Conservation (phyloP, 2,888 invertebrate genomes). For the Drosophila formosana region DNA sequence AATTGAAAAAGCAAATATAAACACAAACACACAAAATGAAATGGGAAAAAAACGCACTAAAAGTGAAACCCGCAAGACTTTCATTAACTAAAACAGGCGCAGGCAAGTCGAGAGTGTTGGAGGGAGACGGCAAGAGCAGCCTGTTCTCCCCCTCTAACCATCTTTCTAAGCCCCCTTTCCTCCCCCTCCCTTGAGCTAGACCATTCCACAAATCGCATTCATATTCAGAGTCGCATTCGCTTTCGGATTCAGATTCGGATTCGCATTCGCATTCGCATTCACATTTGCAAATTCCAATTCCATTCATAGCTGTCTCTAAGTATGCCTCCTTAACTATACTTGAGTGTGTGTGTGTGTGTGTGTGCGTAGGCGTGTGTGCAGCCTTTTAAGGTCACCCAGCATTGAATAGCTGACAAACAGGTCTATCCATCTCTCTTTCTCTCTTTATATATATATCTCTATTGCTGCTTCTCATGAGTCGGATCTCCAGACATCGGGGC, state of each 20-base stretch:
- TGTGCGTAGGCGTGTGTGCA: slow-evolving; percentile 18
- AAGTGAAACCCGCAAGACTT: slow-evolving; percentile 49
- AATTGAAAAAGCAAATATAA: background rate
- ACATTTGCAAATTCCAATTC: slow-evolving; percentile 49
- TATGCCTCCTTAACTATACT: slow-evolving; percentile 10
- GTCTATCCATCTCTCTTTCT: slow-evolving; percentile 2
- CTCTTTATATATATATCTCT: background rate
- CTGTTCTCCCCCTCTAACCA: background rate
- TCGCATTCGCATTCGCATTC: slow-evolving; percentile 15
- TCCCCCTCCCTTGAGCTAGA: background rate
- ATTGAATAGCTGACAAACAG: slow-evolving; percentile 18
- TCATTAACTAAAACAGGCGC: slow-evolving; percentile 50
- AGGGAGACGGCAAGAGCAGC: background rate
- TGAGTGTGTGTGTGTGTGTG: slow-evolving; percentile 22
- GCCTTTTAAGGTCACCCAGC: slow-evolving; percentile 44
- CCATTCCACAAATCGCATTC: slow-evolving; percentile 10
- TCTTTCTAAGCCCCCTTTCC: background rate
- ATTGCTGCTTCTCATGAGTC: background rate
- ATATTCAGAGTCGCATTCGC: slow-evolving; percentile 28
- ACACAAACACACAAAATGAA: background rate
- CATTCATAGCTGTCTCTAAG: slow-evolving; percentile 41
- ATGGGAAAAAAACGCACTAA: slow-evolving; percentile 11
- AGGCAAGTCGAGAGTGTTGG: background rate
- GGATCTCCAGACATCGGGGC: slow-evolving; percentile 55
- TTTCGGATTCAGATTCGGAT: slow-evolving; percentile 14